phyloP scores from a whole-genome alignment of 2,888 invertebrate genomes.

The Lithosia quadra region DNA sequence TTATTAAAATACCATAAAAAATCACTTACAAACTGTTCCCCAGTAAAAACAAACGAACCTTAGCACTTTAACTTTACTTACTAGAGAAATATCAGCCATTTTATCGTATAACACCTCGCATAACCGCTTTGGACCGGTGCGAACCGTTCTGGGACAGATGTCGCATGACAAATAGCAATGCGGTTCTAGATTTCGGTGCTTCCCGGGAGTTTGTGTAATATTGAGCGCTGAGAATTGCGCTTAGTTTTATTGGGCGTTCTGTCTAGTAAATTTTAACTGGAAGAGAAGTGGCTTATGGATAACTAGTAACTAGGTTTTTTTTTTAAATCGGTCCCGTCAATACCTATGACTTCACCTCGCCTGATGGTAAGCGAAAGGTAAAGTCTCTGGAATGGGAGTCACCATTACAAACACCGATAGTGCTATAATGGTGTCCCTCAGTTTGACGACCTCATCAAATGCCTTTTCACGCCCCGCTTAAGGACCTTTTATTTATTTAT shows the following conservation, averaged over 20 bases:
- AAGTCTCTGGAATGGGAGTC: too few relatives aligned
- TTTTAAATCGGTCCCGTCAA: too few relatives aligned
- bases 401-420: too few relatives aligned
- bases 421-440: too few relatives aligned
- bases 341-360: too few relatives aligned
- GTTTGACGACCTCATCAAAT: too few relatives aligned
- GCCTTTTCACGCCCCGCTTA: too few relatives aligned
- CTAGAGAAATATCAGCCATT: slow-evolving; percentile 54
- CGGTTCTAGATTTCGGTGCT: slow-evolving; percentile 69
- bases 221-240: slow-evolving; percentile 36
- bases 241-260: slow-evolving; percentile 17
- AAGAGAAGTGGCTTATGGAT: too few relatives aligned
- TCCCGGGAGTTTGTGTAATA: slow-evolving; percentile 39
- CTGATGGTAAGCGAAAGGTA: too few relatives aligned
- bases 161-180: slow-evolving; percentile 76
- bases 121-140: slow-evolving; percentile 64
- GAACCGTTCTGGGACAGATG: slow-evolving; percentile 72
- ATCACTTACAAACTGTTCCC: slow-evolving; percentile 61
- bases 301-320: too few relatives aligned
- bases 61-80: slow-evolving; percentile 21
- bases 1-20: slow-evolving; percentile 53
- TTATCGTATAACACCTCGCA: slow-evolving; percentile 54
- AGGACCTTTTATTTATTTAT: too few relatives aligned
- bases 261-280: background rate
- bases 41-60: slow-evolving; percentile 61